Base-by-base conservation (phyloP, 2,888 invertebrate genomes). In the Unio pictorum region DNA sequence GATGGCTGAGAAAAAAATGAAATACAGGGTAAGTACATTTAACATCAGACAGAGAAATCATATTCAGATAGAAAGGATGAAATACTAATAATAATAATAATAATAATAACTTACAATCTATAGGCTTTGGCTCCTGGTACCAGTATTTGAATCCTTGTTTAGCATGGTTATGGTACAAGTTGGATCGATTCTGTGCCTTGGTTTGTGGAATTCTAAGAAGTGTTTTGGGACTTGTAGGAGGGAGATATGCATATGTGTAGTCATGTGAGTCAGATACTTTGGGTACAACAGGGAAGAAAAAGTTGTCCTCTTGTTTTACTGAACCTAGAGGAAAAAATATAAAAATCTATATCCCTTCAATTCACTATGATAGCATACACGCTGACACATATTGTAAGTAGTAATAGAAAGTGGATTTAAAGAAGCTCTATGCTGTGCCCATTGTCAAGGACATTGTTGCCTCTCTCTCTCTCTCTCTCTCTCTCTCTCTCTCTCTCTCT, bases 41-140 rank as follows among this genome's bases (percentile, higher is more conserved):
- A 26, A 23, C n/a, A 58, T 58, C n/a, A 23, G n/a, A 26, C 23
- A 26, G 58, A 5, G 57, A 58, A 26, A 23, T 18, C 15, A 20
- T 7, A 23, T 58, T 58, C 23, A 3, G n/a, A 8, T 7, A 58
- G 58, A 58, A 58, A 58, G 20, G 58, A 26, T 17, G 58, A 23
- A 26, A 58, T 30, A 30, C 2, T 30, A 30, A 2, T 30, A 30
- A 20, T 45, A 34, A 55, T 34, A 59, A 56, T 18, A 18, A 56
- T 20, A 54, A 59, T n/a, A 8, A 20, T 66, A 67, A 84, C 85
- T 84, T 82, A 85, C 85, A 83, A 66, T 84, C 82, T 64, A 85
- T 82, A 1, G 83, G 84, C 67, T 85, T 83, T 8, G 79, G 81
- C 60, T 84, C 83, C 34, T 81, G 73, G 61, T 82, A 81, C 85